These are phyloP conservation scores for Pipa parva DNA, from an alignment of 2,113 vertebrate genomes.

Conservation along the genomic window DNA sequence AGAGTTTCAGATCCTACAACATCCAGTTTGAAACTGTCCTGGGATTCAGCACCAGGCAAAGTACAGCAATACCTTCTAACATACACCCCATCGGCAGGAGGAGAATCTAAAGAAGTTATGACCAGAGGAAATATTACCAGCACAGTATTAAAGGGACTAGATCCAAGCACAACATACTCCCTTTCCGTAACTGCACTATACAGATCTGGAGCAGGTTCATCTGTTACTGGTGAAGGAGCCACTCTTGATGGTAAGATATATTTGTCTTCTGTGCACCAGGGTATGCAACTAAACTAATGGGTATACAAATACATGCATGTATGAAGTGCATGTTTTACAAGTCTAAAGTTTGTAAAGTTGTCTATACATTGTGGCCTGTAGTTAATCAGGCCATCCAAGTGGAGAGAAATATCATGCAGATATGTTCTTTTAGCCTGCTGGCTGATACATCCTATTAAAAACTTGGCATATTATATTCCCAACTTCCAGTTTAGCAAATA, in stretches of 20 bases:
- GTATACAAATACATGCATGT: too few relatives aligned
- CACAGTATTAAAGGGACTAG: conserved; percentile 72
- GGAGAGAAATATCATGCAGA: too few relatives aligned
- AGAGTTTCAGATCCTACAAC: conserved; percentile 81
- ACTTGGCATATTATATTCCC: too few relatives aligned
- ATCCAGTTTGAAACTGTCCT: conserved; percentile 83
- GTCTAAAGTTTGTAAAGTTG: too few relatives aligned
- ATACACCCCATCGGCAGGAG: conserved; percentile 74
- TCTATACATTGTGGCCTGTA: too few relatives aligned
- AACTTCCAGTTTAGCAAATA: too few relatives aligned
- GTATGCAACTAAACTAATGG: too few relatives aligned
- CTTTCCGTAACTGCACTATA: conserved; percentile 86
- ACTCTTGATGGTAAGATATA: conserved; percentile 87
- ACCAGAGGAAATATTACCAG: conserved; percentile 73
- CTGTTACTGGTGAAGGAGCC: conserved; percentile 81
- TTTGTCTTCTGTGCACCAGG: too few relatives aligned
- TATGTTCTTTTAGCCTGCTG: too few relatives aligned
- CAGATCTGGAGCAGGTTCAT: conserved; percentile 78
- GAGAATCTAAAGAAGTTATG: conserved; percentile 78
- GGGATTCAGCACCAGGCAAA: conserved; percentile 83
- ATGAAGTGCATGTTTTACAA: too few relatives aligned
- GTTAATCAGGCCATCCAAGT: too few relatives aligned
- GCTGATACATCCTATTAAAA: too few relatives aligned
- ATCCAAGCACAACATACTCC: conserved; percentile 78
- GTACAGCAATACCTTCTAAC: conserved; percentile 83